Percentiles rank a stretch among this genome's conserved stretches.
These are phyloP conservation scores for Paradisaea rubra DNA, from an alignment of 2,113 vertebrate species.

Conservation along the genomic window DNA sequence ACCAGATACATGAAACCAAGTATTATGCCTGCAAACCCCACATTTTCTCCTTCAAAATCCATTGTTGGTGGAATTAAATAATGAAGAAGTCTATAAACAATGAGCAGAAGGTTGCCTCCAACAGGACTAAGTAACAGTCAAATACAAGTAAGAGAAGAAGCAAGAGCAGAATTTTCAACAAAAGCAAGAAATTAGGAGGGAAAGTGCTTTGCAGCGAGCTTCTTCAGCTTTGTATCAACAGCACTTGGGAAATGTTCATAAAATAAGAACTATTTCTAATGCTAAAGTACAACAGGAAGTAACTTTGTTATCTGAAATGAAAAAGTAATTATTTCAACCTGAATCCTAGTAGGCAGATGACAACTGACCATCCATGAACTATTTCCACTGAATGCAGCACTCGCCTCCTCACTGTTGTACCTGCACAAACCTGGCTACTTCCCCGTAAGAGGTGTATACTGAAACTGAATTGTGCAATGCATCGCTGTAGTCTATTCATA, in stretches of 20 bases:
- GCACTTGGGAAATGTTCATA: not conserved
- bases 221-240: not conserved
- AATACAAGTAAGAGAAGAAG: not conserved
- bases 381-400: not conserved
- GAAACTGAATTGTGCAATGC: not conserved
- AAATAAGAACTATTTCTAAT: not conserved
- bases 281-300: not conserved
- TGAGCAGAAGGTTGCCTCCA: not conserved
- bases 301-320: not conserved
- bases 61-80: not conserved
- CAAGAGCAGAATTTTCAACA: not conserved
- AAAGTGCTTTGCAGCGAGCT: not conserved
- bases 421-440: not conserved
- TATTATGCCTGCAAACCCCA: not conserved
- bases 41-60: not conserved
- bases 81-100: not conserved
- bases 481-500: not conserved
- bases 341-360: not conserved
- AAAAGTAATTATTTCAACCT: not conserved
- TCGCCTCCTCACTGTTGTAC: not conserved
- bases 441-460: fast-evolving
- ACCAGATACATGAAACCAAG: not conserved
- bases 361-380: not conserved
- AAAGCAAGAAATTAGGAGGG: not conserved
- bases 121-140: not conserved